Conservation (phyloP, 2,113 vertebrate species). For the Phalacrocorax brasilianus region DNA sequence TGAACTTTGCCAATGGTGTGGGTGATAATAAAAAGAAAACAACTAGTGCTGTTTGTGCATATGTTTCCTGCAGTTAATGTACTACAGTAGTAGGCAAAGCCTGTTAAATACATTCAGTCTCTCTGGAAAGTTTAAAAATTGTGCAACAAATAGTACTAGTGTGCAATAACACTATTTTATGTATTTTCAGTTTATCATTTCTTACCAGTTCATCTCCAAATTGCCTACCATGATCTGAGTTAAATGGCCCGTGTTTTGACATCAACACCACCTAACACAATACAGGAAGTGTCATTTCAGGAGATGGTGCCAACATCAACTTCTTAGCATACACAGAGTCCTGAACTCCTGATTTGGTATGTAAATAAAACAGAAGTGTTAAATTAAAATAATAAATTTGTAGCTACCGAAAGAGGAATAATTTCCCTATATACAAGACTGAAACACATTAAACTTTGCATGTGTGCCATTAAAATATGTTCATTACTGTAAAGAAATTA, state of each 20-base stretch:
- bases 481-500: background rate
- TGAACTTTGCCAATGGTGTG: background rate
- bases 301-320: background rate
- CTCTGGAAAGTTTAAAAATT: background rate
- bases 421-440: background rate
- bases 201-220: background rate
- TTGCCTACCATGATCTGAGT: background rate
- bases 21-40: background rate
- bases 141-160: background rate
- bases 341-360: background rate
- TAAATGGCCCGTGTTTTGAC: background rate
- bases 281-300: background rate
- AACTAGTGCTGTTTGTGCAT: background rate
- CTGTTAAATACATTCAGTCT: background rate
- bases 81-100: background rate
- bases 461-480: background rate
- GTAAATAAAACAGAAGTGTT: background rate
- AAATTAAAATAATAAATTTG: background rate
- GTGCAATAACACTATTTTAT: background rate
- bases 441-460: background rate
- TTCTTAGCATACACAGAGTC: background rate
- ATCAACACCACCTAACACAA: background rate
- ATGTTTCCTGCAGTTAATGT: background rate
- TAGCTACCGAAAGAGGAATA: background rate
- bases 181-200: background rate